Evolutionary conservation across 1,140 invertebrate genomes (phyloP).

Genomic region (Trichomalopsis sarcophagae): DNA sequence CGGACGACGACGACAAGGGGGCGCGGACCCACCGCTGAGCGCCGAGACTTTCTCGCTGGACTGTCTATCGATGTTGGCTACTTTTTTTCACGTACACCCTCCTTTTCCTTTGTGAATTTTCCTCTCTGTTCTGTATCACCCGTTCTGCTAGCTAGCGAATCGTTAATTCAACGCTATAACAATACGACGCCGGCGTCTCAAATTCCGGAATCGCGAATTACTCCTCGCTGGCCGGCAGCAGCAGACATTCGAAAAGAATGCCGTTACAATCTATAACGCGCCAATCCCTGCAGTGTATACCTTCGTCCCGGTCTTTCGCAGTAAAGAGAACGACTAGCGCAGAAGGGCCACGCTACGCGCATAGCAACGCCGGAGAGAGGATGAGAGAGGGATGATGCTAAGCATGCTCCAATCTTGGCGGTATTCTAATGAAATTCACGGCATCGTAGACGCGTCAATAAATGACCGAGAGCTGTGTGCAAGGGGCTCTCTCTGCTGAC

Average conservation of each 20-base stretch:
- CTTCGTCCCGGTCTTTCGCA: neutral
- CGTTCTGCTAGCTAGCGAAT: neutral
- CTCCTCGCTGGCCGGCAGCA: neutral
- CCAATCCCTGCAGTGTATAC: neutral
- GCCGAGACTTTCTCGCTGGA: neutral
- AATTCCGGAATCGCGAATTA: conserved; percentile 1
- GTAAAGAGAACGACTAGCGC: neutral
- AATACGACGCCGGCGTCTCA: neutral
- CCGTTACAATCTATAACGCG: conserved; percentile 47
- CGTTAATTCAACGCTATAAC: too few species aligned
- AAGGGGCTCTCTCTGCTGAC: neutral
- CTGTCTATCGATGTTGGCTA: neutral
- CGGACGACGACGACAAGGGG: neutral
- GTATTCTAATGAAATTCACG: conserved; percentile 72
- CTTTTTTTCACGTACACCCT: neutral
- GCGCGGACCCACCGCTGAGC: conserved; percentile 15
- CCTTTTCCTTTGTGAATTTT: neutral
- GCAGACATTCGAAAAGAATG: conserved; percentile 35
- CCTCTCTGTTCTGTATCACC: conserved; percentile 3
- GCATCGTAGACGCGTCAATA: conserved; percentile 70
- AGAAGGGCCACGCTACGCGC: neutral
- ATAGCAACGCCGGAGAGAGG: neutral
- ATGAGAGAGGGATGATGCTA: neutral
- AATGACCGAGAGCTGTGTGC: conserved; percentile 63
- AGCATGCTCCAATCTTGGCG: conserved; percentile 60